Evolutionary conservation across 2,888 invertebrate genomes (phyloP).

Genomic region (Nipponacmea schrenckii): DNA sequence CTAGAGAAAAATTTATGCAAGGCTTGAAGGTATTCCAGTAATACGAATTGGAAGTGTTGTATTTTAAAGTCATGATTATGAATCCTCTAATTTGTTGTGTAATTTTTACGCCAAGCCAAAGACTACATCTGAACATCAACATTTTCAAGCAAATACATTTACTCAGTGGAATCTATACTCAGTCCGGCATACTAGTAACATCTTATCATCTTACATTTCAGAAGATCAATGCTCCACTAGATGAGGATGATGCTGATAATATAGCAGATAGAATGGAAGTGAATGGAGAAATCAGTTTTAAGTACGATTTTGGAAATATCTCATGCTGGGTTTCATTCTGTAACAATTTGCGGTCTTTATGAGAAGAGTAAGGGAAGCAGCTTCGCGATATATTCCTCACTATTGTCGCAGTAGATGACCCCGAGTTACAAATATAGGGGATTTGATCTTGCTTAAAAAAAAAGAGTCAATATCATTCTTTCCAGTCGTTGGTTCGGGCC

Average conservation of each 20-base stretch:
- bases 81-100: background rate
- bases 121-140: background rate
- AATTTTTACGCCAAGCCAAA: background rate
- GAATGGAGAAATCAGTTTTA: conserved; percentile 60
- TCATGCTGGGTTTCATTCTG: no score
- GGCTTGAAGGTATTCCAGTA: conserved; percentile 58
- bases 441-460: no score
- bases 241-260: conserved; percentile 51
- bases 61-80: background rate
- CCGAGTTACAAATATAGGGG: no score
- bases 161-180: no score
- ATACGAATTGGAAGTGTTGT: background rate
- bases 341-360: no score
- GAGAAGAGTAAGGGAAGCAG: no score
- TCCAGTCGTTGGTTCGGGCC: no score
- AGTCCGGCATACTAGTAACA: background rate
- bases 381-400: no score
- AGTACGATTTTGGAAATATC: conserved; percentile 40
- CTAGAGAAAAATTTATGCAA: conserved; percentile 60
- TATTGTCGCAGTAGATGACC: no score
- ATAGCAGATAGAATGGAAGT: conserved; percentile 56
- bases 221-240: conserved; percentile 59
- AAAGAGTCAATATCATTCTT: no score
- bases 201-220: conserved; percentile 31
- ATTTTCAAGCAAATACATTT: no score